Conservation (phyloP, 2,888 invertebrate species). For the Acleris emargana region DNA sequence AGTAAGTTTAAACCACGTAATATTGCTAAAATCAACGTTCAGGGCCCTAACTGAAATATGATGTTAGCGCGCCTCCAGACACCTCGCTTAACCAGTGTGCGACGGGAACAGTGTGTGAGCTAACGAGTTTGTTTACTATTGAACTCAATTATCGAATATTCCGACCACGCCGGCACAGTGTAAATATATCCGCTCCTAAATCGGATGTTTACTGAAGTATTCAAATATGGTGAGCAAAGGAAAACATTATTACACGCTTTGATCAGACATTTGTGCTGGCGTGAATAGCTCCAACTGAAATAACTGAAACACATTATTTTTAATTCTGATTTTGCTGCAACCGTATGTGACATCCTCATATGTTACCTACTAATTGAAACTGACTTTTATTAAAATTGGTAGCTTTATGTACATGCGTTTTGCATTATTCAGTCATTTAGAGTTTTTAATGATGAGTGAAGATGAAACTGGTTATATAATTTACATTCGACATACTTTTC, state of each 20-base stretch:
- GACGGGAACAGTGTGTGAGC: not conserved
- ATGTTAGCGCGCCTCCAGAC: not conserved
- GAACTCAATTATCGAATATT: conserved; percentile 24
- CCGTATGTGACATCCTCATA: not conserved
- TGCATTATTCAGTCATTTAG: no score
- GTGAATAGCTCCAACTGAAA: conserved; percentile 15
- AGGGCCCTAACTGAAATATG: not conserved
- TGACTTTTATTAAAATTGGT: no score
- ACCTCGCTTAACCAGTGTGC: not conserved
- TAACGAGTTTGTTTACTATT: conserved; percentile 21
- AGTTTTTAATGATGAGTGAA: no score
- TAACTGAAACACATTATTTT: conserved; percentile 19
- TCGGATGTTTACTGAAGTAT: conserved; percentile 11
- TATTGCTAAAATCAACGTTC: not conserved
- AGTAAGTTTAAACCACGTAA: no score
- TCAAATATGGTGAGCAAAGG: conserved; percentile 3
- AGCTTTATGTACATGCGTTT: no score
- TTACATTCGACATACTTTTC: no score
- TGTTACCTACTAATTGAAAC: no score
- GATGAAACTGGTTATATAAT: no score
- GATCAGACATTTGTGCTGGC: conserved; percentile 18
- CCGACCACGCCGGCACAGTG: conserved; percentile 6
- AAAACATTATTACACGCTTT: conserved; percentile 17
- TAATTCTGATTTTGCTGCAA: conserved; percentile 2
- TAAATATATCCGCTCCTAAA: conserved; percentile 18